phyloP scores from a whole-genome alignment of 2,888 invertebrate species.

The Lasioglossum vierecki region DNA sequence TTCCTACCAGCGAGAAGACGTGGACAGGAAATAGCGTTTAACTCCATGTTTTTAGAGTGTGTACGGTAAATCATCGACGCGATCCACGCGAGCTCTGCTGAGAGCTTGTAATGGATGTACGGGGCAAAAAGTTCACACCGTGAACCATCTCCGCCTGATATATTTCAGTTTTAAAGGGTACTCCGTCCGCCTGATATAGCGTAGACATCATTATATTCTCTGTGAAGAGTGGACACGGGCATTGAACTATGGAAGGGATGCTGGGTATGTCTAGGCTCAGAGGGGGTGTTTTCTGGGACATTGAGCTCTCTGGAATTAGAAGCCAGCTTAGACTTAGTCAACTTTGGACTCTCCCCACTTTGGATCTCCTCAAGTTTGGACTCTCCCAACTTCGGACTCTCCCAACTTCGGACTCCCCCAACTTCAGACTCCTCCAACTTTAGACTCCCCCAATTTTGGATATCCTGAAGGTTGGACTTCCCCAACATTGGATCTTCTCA shows the following conservation, averaged over 20 bases:
- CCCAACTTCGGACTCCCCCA: no score
- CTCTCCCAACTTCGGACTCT: no score
- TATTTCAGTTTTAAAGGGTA: slow-evolving; percentile 20
- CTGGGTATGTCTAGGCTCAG: no score
- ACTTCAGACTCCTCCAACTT: no score
- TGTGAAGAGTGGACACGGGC: not conserved
- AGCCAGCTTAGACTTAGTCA: not conserved
- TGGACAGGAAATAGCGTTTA: slow-evolving; percentile 55
- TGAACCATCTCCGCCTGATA: slow-evolving; percentile 15
- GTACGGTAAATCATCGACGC: slow-evolving; percentile 48
- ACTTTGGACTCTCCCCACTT: no score
- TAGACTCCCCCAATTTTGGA: no score
- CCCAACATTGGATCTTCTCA: not conserved
- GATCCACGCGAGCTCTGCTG: not conserved
- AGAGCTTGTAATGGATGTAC: not conserved
- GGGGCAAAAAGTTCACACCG: slow-evolving; percentile 6
- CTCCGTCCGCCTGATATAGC: not conserved
- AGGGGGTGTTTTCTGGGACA: no score
- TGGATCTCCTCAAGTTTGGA: no score
- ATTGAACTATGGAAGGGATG: no score
- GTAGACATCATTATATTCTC: not conserved
- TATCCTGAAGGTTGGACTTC: rapidly evolving
- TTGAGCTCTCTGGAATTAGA: no score
- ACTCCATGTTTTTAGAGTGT: slow-evolving; percentile 34
- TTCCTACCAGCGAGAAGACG: not conserved